phyloP scores from a whole-genome alignment of 1,140 invertebrate species.

The Atta texana region DNA sequence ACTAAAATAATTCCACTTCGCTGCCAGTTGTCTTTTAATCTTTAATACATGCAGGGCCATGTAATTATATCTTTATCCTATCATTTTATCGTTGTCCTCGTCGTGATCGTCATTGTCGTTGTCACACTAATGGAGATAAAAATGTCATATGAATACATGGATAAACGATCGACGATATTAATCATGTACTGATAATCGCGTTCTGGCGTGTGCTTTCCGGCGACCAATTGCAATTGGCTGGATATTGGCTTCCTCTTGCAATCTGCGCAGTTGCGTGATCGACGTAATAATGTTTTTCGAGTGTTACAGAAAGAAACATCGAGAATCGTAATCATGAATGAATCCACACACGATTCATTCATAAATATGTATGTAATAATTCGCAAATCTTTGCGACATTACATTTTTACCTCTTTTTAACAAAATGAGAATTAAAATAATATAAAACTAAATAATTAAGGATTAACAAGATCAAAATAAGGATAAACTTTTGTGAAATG shows the following conservation, averaged over 20 bases:
- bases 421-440: background rate
- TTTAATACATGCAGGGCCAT: constrained; percentile 37
- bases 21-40: constrained; percentile 58
- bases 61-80: constrained; percentile 60
- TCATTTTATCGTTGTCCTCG: constrained; percentile 29
- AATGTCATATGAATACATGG: constrained; percentile 32
- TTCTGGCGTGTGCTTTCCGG: constrained; percentile 34
- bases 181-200: constrained; percentile 45
- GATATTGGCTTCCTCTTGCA: constrained; percentile 36
- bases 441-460: background rate
- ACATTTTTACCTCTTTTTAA: background rate
- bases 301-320: background rate
- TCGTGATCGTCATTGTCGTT: constrained; percentile 1
- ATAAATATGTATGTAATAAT: background rate
- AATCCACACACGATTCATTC: background rate
- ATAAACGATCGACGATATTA: constrained; percentile 60
- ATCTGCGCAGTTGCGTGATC: constrained; percentile 35
- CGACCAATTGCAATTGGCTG: background rate
- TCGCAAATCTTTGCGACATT: background rate
- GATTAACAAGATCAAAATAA: background rate
- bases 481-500: background rate
- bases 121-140: constrained; percentile 54
- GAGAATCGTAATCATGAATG: background rate
- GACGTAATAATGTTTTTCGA: constrained; percentile 35
- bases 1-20: constrained; percentile 60